phyloP scores from a whole-genome alignment of 2,888 invertebrate species.

The Lampropteryx suffumata region DNA sequence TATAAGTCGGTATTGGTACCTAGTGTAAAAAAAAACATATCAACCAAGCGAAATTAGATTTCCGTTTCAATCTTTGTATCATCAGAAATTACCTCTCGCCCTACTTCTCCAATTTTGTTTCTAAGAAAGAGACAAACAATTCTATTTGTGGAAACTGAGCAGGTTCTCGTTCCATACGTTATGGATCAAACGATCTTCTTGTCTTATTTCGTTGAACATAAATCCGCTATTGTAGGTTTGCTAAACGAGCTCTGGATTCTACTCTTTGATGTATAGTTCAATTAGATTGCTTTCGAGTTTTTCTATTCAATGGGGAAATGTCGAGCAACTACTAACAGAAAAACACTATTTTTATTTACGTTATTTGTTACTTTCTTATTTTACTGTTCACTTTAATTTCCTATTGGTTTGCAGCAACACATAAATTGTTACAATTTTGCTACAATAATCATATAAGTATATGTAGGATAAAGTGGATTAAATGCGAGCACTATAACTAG shows the following conservation, averaged over 20 bases:
- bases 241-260: slow-evolving; percentile 1
- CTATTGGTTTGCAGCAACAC: no score
- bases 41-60: slow-evolving; percentile 6
- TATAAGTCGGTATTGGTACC: no score
- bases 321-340: background rate
- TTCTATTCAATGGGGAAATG: background rate
- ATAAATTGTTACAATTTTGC: no score
- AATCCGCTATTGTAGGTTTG: slow-evolving; percentile 15
- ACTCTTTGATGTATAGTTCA: slow-evolving; percentile 18
- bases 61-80: background rate
- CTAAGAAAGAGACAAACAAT: slow-evolving; percentile 1
- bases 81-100: background rate
- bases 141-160: slow-evolving; percentile 8
- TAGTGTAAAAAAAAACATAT: no score
- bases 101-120: slow-evolving; percentile 2
- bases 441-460: no score
- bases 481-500: no score
- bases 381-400: no score
- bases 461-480: no score
- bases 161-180: slow-evolving; percentile 7
- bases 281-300: slow-evolving; percentile 7
- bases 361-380: no score
- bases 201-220: slow-evolving; percentile 9
- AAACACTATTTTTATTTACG: no score
- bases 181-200: slow-evolving; percentile 15